phyloP scores from a whole-genome alignment of 2,888 invertebrate species.

The Auanema freiburgensis region DNA sequence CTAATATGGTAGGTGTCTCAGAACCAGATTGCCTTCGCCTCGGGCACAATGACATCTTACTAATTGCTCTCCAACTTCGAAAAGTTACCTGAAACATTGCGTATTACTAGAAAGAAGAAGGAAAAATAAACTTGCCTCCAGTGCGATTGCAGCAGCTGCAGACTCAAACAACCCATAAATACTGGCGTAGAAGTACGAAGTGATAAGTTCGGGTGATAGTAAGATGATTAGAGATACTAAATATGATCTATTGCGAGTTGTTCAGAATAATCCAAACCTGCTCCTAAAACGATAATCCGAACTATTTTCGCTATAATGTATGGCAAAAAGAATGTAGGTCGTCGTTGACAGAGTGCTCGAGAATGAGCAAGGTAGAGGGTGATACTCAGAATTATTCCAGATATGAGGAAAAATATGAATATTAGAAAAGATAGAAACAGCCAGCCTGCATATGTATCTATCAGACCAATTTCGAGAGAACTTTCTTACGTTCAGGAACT shows the following conservation, averaged over 20 bases:
- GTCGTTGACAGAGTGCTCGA: constrained; percentile 24
- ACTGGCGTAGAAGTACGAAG: constrained; percentile 40
- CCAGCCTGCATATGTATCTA: constrained; percentile 34
- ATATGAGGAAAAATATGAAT: constrained; percentile 32
- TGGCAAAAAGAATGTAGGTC: constrained; percentile 32
- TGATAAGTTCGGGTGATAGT: constrained; percentile 38
- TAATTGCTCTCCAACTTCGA: constrained; percentile 18
- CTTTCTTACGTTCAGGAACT: constrained; percentile 19
- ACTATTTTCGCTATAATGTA: constrained; percentile 28
- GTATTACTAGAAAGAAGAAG: background rate
- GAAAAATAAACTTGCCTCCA: constrained; percentile 25
- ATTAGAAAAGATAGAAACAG: constrained; percentile 30
- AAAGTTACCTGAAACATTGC: constrained; percentile 18
- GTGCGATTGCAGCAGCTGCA: constrained; percentile 34
- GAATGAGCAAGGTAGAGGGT: constrained; percentile 34
- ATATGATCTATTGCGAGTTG: constrained; percentile 2
- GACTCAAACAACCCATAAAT: constrained; percentile 42
- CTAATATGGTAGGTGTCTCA: constrained; percentile 20
- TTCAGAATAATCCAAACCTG: constrained; percentile 15
- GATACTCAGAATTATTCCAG: constrained; percentile 30
- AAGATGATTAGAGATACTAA: constrained; percentile 40
- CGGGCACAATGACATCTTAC: constrained; percentile 8
- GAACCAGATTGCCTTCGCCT: constrained; percentile 20
- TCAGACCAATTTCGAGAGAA: background rate
- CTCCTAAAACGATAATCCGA: constrained; percentile 19